Evolutionary conservation across 2,113 vertebrate species (phyloP).

Genomic region (Microtus oregoni): DNA sequence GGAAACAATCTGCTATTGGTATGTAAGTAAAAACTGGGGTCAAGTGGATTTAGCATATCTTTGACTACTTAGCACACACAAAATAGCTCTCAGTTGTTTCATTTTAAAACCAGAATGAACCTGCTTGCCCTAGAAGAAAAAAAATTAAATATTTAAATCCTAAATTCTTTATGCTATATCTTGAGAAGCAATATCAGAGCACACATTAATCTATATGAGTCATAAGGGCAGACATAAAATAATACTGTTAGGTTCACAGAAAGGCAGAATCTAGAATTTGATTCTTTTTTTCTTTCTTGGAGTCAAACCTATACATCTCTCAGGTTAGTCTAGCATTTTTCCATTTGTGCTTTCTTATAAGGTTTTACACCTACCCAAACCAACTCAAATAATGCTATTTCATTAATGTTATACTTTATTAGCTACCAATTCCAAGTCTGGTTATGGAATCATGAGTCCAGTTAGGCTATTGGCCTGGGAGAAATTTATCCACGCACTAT

Average conservation of each 20-base stretch:
- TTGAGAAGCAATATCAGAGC: neutral
- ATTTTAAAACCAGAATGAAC: neutral
- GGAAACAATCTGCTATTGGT: neutral
- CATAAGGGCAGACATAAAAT: neutral
- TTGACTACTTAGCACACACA: neutral
- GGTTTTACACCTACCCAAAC: neutral
- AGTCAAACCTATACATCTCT: neutral
- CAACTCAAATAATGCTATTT: neutral
- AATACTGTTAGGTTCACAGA: neutral
- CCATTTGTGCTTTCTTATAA: neutral
- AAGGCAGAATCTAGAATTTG: neutral
- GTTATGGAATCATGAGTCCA: neutral
- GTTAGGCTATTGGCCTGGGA: neutral
- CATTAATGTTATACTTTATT: neutral
- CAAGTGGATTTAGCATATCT: neutral
- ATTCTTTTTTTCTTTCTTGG: neutral
- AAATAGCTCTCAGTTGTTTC: neutral
- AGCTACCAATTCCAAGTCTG: neutral
- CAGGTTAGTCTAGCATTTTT: neutral
- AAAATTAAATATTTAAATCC: neutral
- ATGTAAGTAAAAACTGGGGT: neutral
- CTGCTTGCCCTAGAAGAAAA: neutral
- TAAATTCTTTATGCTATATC: neutral
- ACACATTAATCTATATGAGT: neutral
- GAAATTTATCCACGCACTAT: neutral